Evolutionary conservation across 2,113 vertebrate genomes (phyloP), one percentile per base, ranked within the genome.

Genomic region (Pangasianodon gigas): DNA sequence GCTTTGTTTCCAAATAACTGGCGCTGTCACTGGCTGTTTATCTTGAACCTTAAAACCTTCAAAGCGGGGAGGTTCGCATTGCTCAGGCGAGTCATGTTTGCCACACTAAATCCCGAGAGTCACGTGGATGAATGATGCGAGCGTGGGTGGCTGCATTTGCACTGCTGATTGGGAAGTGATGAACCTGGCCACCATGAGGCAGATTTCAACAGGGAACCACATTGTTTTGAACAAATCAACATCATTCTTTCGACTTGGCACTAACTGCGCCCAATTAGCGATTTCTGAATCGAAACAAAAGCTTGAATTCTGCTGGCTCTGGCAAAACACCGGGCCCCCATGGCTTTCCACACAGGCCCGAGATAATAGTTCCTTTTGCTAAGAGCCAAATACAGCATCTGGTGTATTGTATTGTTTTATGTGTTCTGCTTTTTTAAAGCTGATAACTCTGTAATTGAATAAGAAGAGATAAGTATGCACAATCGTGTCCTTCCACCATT

Each of bases 371-470:
- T 65, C 69, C 75, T 85, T 80, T 85, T 6, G 19, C 7, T 16
- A 54, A 10, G 69, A 85, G 86, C 88, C 89, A 88, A 90, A 90
- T 81, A 82, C 87, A 90, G 56, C 89, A 87, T 89, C 80, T 91
- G 91, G 44, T 71, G 48, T 58, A 74, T 86, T 90, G 75, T 81
- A 44, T 51, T 86, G 32, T 56, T 56, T 75, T 44, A 87, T 77
- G 56, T 89, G 79, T 65, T 60, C 16, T 48, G 6, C 52, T 85
- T 51, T 75, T 85, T 85, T 86, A 86, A 74, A 86, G 77, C 77
- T 26, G 85, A 90, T 88, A 74, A 90, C 82, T 83, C 74, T 46
- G 81, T 80, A 87, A 89, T 71, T 87, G 69, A 89, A 56, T 88
- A 88, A 85, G 46, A 83, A 90, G 46, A 32, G 58, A 88, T 82